Conservation (phyloP, 2,113 vertebrate genomes). For the Grantiella picta region DNA sequence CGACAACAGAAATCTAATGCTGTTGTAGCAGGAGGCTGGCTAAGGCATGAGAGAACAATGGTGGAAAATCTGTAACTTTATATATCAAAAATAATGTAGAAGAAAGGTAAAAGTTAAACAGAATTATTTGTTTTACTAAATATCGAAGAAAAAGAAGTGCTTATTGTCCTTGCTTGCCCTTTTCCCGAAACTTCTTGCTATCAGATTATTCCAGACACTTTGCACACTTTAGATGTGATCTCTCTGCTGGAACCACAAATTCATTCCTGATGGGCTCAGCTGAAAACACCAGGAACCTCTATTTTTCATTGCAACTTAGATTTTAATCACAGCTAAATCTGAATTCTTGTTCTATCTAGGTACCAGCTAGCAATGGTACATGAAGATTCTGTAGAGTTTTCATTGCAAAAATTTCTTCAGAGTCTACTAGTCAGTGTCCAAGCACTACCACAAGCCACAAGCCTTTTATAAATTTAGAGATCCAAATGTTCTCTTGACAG, state of each 20-base stretch:
- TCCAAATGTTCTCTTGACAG: neutral
- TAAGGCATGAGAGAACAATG: neutral
- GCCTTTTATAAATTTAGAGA: neutral
- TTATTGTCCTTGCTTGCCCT: neutral
- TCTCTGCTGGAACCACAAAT: neutral
- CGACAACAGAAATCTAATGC: neutral
- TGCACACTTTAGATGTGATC: neutral
- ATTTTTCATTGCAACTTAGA: neutral
- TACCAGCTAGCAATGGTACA: neutral
- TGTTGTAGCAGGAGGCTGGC: neutral
- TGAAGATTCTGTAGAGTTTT: neutral
- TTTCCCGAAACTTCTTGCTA: neutral
- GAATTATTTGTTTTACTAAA: neutral
- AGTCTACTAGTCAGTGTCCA: neutral
- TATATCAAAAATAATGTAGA: neutral
- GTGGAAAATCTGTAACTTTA: neutral
- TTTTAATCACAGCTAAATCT: neutral
- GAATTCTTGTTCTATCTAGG: neutral
- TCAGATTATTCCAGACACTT: neutral
- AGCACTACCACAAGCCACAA: neutral
- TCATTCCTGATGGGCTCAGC: neutral
- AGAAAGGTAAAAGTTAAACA: neutral
- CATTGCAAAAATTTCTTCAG: neutral
- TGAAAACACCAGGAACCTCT: neutral
- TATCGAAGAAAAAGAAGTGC: neutral